phyloP scores from a whole-genome alignment of 92 coral and sea anemone genomes.

The Galaxea fascicularis region DNA sequence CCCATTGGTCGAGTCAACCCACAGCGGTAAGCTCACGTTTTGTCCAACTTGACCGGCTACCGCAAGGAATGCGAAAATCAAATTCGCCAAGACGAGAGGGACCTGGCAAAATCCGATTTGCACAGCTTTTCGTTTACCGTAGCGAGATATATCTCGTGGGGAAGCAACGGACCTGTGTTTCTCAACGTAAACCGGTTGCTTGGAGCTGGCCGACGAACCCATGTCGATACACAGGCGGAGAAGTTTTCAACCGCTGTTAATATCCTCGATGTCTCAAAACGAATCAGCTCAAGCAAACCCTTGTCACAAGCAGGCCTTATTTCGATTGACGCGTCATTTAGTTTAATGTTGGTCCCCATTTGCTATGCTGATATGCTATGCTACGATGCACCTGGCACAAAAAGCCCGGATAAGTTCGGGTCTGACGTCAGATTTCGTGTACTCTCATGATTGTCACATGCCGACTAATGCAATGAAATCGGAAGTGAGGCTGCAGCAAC shows the following conservation, averaged over 20 bases:
- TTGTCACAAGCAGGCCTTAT: too few relatives aligned
- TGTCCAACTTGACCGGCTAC: slow-evolving; percentile 79
- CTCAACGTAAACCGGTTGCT: not conserved
- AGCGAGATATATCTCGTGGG: not conserved
- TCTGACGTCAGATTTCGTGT: too few relatives aligned
- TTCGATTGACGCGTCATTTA: too few relatives aligned
- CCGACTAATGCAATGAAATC: too few relatives aligned
- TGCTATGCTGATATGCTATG: too few relatives aligned
- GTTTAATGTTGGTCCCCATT: too few relatives aligned
- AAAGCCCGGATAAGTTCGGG: too few relatives aligned
- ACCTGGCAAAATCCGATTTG: slow-evolving; percentile 58
- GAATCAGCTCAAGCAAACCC: too few relatives aligned
- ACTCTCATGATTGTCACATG: too few relatives aligned
- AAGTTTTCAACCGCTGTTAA: not conserved
- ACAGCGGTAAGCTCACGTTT: slow-evolving; percentile 79
- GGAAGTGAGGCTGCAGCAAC: too few relatives aligned
- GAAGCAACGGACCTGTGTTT: not conserved
- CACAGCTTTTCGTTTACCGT: slow-evolving; percentile 38
- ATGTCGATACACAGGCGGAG: not conserved
- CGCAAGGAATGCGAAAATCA: slow-evolving; percentile 68
- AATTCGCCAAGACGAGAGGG: slow-evolving; percentile 66
- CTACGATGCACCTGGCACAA: too few relatives aligned
- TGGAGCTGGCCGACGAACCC: not conserved
- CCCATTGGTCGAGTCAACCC: slow-evolving; percentile 80
- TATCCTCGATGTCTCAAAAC: not conserved